These are phyloP conservation scores for Tiliacea aurago DNA, from an alignment of 2,888 invertebrate genomes.

Conservation along the genomic window DNA sequence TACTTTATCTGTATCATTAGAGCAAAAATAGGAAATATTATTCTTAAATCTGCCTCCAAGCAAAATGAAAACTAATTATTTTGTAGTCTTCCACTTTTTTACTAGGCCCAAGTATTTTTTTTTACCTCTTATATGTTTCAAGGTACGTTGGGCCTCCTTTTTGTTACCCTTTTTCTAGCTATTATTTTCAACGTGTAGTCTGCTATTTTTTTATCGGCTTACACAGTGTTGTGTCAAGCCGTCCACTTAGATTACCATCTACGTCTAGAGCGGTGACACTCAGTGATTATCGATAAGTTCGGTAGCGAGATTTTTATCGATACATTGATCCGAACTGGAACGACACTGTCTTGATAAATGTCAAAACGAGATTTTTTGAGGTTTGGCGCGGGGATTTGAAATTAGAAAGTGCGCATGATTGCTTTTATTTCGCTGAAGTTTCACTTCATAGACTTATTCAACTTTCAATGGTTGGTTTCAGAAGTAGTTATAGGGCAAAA, in stretches of 20 bases:
- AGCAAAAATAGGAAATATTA: conserved; percentile 28
- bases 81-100: conserved; percentile 38
- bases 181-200: conserved; percentile 64
- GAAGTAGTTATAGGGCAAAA: neutral
- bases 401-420: conserved; percentile 59
- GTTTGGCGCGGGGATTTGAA: conserved; percentile 32
- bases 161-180: conserved; percentile 61
- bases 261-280: conserved; percentile 81
- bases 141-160: conserved; percentile 25
- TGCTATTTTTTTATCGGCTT: conserved; percentile 67
- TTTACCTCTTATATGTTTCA: conserved; percentile 41
- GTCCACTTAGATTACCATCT: conserved; percentile 74
- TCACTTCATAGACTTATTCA: neutral
- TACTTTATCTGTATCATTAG: conserved; percentile 19
- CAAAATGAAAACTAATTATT: conserved; percentile 53
- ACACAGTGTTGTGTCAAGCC: conserved; percentile 70
- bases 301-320: conserved; percentile 75
- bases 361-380: conserved; percentile 62
- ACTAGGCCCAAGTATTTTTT: conserved; percentile 24
- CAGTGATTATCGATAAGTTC: conserved; percentile 78
- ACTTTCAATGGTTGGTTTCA: neutral
- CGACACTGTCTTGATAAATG: conserved; percentile 61
- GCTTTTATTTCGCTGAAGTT: conserved; percentile 14
- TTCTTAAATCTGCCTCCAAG: conserved; percentile 43
- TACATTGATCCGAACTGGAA: conserved; percentile 69